Percentiles rank a stretch among this genome's conserved stretches.
phyloP scores from a whole-genome alignment of 2,888 invertebrate species.

The Pristionchus entomophagus region DNA sequence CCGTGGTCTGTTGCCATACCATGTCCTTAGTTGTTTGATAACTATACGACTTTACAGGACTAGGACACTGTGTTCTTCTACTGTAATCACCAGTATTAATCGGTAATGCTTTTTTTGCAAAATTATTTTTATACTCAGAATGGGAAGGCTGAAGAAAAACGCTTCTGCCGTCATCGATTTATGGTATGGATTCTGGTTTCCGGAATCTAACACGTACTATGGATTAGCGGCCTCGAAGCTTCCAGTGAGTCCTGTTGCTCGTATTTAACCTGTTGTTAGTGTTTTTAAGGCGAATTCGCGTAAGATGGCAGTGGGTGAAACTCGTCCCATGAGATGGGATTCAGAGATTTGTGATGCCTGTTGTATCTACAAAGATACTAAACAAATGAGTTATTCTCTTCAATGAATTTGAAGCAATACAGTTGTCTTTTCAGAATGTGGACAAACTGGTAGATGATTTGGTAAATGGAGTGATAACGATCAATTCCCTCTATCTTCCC shows the following conservation, averaged over 20 bases:
- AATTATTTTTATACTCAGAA: not conserved
- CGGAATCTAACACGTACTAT: not conserved
- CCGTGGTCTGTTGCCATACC: too few species aligned
- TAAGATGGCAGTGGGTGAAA: not conserved
- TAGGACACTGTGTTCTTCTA: too few species aligned
- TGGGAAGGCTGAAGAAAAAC: not conserved
- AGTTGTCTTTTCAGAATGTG: not conserved
- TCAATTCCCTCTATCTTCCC: not conserved
- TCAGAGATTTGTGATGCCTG: not conserved
- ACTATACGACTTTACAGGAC: too few species aligned
- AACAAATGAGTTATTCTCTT: not conserved
- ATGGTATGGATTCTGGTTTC: not conserved
- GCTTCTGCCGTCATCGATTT: not conserved
- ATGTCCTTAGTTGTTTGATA: too few species aligned
- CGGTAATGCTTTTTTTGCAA: not conserved
- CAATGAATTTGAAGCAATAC: not conserved
- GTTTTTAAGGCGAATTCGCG: not conserved
- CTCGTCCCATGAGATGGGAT: conserved; percentile 1
- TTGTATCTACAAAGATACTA: not conserved
- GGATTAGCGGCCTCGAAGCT: not conserved
- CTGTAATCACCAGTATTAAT: not conserved
- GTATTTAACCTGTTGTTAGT: too few species aligned
- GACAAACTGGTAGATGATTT: not conserved
- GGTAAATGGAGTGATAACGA: not conserved
- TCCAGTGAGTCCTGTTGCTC: not conserved